Conservation (phyloP, 1,140 invertebrate genomes). For the Drosophila carrolli region DNA sequence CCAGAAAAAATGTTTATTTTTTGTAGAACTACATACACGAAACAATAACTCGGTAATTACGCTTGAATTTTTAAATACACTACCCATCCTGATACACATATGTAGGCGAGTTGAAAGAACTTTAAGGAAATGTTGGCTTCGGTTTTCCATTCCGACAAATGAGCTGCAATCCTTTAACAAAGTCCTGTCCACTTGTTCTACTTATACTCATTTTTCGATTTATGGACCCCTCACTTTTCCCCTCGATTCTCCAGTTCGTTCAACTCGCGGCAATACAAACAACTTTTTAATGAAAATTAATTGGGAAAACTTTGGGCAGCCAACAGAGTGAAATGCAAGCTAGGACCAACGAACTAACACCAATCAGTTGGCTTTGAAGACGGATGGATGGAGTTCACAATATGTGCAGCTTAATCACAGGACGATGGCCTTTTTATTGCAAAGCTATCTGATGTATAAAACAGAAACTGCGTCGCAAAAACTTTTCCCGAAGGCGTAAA, state of each 20-base stretch:
- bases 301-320: constrained; percentile 34
- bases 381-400: constrained; percentile 16
- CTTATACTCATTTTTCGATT: neutral
- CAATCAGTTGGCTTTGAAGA: constrained; percentile 11
- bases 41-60: too few relatives aligned
- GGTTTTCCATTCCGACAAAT: constrained; percentile 27
- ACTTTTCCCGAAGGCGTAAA: constrained; percentile 46
- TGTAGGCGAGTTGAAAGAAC: constrained; percentile 5
- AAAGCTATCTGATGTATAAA: constrained; percentile 9
- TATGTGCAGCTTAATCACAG: constrained; percentile 20
- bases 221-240: neutral
- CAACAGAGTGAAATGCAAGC: constrained; percentile 35
- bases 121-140: constrained; percentile 6
- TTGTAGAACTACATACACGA: too few relatives aligned
- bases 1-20: too few relatives aligned
- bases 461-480: constrained; percentile 40
- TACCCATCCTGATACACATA: constrained; percentile 1
- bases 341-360: constrained; percentile 6
- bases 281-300: constrained; percentile 75
- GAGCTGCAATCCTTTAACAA: constrained; percentile 39
- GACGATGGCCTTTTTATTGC: constrained; percentile 14
- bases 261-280: constrained; percentile 39
- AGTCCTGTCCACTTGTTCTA: neutral
- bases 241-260: constrained; percentile 41
- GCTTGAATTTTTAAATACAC: too few relatives aligned